Percentiles rank a stretch among this genome's conserved stretches.
phyloP scores from a whole-genome alignment of 2,113 vertebrate genomes.

The Austrofundulus limnaeus region DNA sequence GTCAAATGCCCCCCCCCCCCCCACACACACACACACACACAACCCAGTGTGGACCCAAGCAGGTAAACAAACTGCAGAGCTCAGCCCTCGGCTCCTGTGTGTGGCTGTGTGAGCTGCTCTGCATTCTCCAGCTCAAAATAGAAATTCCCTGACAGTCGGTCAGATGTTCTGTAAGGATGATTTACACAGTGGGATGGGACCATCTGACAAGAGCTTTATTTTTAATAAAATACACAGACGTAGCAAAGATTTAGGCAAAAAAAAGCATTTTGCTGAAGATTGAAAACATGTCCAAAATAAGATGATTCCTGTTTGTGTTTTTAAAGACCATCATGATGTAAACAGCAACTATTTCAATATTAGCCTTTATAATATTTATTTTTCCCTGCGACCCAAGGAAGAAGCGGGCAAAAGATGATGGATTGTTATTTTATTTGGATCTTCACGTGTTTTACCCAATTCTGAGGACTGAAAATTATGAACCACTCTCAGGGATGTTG shows the following conservation, averaged over 20 bases:
- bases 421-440: no score
- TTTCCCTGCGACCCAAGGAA: no score
- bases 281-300: no score
- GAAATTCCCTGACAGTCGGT: conserved; percentile 56
- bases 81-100: conserved; percentile 53
- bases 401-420: no score
- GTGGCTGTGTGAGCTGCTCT: conserved; percentile 47
- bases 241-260: background rate
- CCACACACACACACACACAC: no score
- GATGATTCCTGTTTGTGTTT: no score
- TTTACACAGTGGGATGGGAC: conserved; percentile 32
- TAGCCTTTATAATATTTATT: background rate
- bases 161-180: conserved; percentile 54
- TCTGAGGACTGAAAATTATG: background rate
- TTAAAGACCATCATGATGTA: no score
- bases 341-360: no score
- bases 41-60: conserved; percentile 22
- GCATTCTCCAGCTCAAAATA: conserved; percentile 77
- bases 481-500: background rate
- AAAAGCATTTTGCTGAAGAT: background rate
- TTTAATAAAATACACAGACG: background rate
- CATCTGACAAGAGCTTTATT: conserved; percentile 1
- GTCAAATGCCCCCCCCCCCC: no score
- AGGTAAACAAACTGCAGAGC: conserved; percentile 73
- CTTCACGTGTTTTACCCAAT: no score